Evolutionary conservation across 1,140 invertebrate species (phyloP).

Genomic region (Idris sp.): DNA sequence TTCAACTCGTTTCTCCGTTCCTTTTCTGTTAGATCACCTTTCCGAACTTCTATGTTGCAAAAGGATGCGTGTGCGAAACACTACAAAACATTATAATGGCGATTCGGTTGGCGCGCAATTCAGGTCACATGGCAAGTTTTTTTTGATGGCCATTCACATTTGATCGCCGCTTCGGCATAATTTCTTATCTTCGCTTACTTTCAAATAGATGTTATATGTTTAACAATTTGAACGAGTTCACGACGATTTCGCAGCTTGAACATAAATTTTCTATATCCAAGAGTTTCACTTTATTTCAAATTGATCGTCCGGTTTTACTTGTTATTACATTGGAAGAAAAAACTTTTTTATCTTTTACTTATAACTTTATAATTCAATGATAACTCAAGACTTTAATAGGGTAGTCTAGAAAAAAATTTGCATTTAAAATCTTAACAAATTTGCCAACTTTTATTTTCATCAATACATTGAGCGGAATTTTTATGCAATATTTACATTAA

Average conservation of each 20-base stretch:
- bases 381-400: too few species aligned
- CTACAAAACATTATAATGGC: slow-evolving; percentile 53
- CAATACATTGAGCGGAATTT: too few species aligned
- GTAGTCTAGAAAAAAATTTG: too few species aligned
- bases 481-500: too few species aligned
- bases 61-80: slow-evolving; percentile 49
- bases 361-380: too few species aligned
- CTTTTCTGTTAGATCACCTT: slow-evolving; percentile 74
- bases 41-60: slow-evolving; percentile 55
- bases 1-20: slow-evolving; percentile 72
- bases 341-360: too few species aligned
- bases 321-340: too few species aligned
- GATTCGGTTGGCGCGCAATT: slow-evolving; percentile 39
- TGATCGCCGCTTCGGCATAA: slow-evolving; percentile 50
- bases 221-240: slow-evolving; percentile 39
- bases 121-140: slow-evolving; percentile 59
- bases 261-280: slow-evolving; percentile 43
- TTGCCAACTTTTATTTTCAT: too few species aligned
- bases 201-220: slow-evolving; percentile 53
- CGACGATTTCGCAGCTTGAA: slow-evolving; percentile 8
- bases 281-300: slow-evolving; percentile 14
- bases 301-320: slow-evolving; percentile 10
- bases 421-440: too few species aligned
- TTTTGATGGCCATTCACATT: slow-evolving; percentile 57
- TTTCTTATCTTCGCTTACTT: slow-evolving; percentile 56